Percentiles rank a stretch among this genome's conserved stretches.
phyloP scores from a whole-genome alignment of 2,113 vertebrate genomes.

The Tricholaema leucomelas region DNA sequence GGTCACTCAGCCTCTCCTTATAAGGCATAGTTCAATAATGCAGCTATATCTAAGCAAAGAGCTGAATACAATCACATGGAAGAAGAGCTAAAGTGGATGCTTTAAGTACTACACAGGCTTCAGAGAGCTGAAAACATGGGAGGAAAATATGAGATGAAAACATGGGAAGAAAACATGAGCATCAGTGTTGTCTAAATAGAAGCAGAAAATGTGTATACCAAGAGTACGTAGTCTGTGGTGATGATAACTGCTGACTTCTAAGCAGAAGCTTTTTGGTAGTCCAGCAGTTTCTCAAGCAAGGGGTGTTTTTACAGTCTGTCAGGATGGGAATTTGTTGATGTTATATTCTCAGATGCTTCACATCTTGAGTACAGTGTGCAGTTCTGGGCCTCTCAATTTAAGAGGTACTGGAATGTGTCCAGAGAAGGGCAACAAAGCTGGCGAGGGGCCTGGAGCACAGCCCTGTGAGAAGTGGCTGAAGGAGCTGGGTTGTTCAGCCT shows the following conservation, averaged over 20 bases:
- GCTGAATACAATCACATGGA: fast-evolving
- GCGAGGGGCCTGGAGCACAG: no score
- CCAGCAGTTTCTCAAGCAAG: neutral
- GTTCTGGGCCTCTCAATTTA: no score
- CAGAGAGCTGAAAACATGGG: neutral
- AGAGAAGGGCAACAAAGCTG: no score
- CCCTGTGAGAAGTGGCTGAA: no score
- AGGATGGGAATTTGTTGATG: neutral
- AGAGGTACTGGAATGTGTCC: no score
- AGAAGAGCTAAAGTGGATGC: neutral
- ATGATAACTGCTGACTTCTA: neutral
- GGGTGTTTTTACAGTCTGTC: neutral
- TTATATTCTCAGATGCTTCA: neutral
- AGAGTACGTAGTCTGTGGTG: neutral
- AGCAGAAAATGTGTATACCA: neutral
- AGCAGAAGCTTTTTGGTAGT: neutral
- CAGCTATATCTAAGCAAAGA: neutral
- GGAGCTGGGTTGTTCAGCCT: no score
- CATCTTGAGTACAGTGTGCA: no score
- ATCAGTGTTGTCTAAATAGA: neutral
- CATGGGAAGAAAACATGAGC: neutral
- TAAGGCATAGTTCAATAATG: neutral
- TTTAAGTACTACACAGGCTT: neutral
- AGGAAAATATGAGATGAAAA: neutral
- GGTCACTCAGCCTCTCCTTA: no score